Percentiles rank a stretch among this genome's conserved stretches.
Conservation (phyloP, 2,113 vertebrate species). For the Chaetops frenatus region DNA sequence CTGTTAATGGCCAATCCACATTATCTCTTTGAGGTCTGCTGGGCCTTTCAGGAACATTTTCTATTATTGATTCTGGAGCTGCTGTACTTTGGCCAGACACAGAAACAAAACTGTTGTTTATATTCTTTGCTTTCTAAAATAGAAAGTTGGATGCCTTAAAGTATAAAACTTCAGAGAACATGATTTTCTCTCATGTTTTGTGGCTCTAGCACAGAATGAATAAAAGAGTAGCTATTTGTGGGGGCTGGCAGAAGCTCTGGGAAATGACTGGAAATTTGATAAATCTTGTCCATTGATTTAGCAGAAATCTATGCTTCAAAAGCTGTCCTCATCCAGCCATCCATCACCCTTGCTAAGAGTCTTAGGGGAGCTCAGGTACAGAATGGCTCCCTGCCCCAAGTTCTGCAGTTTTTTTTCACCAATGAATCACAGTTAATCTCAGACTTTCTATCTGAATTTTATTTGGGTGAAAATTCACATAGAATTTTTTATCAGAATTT, state of each 20-base stretch:
- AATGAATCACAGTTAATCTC: neutral
- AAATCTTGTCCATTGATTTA: neutral
- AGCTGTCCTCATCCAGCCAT: neutral
- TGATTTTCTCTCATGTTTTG: neutral
- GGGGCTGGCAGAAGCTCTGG: neutral
- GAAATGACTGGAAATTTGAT: neutral
- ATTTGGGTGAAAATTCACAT: no score
- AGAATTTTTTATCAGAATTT: neutral
- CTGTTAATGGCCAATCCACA: slow-evolving; percentile 20
- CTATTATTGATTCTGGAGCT: neutral
- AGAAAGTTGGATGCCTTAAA: neutral
- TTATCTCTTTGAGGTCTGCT: slow-evolving; percentile 23
- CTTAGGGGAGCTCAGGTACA: neutral
- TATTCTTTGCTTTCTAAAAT: neutral
- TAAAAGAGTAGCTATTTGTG: neutral
- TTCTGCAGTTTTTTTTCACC: neutral
- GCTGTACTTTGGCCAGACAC: neutral
- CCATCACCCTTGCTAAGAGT: neutral
- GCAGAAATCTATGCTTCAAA: neutral
- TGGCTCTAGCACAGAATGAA: neutral
- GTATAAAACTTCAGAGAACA: neutral
- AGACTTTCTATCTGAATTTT: neutral
- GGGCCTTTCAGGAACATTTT: slow-evolving; percentile 38
- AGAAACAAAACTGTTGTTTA: neutral
- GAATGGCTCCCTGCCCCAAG: neutral